Conservation (phyloP, 2,888 invertebrate genomes). For the Eustalomyia histrio region DNA sequence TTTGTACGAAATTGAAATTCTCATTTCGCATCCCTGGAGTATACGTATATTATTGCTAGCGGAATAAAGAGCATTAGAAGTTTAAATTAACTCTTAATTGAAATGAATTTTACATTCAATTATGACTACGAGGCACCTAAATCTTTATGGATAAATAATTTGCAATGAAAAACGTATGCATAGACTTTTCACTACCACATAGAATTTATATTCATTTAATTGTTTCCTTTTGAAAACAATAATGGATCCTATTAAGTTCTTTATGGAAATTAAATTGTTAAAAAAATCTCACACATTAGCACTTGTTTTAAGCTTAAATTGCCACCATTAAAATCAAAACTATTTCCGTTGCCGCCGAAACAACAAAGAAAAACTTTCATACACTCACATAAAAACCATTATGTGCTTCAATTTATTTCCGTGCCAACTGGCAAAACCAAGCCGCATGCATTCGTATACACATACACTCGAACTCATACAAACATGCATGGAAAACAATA, state of each 20-base stretch:
- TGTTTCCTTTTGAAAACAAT: constrained; percentile 52
- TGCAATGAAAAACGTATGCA: background rate
- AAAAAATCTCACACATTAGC: constrained; percentile 63
- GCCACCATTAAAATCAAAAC: constrained; percentile 65
- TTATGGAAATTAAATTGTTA: constrained; percentile 50
- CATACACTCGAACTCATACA: background rate
- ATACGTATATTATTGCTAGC: too few relatives aligned
- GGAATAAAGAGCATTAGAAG: too few relatives aligned
- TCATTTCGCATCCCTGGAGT: too few relatives aligned
- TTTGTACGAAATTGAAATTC: too few relatives aligned
- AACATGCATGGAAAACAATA: constrained; percentile 35
- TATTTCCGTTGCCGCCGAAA: constrained; percentile 58
- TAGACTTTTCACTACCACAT: background rate
- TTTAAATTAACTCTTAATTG: too few relatives aligned
- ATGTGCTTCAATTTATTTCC: constrained; percentile 41
- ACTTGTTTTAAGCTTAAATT: constrained; percentile 62
- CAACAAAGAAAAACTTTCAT: background rate
- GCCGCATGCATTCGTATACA: constrained; percentile 18
- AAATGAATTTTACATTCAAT: too few relatives aligned
- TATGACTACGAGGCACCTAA: too few relatives aligned
- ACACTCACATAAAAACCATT: background rate
- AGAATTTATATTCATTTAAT: constrained; percentile 49
- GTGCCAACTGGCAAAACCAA: constrained; percentile 52
- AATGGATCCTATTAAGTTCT: constrained; percentile 45
- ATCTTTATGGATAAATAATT: too few relatives aligned